phyloP scores from a whole-genome alignment of 2,113 vertebrate species.

The Pomatorhinus ruficollis region DNA sequence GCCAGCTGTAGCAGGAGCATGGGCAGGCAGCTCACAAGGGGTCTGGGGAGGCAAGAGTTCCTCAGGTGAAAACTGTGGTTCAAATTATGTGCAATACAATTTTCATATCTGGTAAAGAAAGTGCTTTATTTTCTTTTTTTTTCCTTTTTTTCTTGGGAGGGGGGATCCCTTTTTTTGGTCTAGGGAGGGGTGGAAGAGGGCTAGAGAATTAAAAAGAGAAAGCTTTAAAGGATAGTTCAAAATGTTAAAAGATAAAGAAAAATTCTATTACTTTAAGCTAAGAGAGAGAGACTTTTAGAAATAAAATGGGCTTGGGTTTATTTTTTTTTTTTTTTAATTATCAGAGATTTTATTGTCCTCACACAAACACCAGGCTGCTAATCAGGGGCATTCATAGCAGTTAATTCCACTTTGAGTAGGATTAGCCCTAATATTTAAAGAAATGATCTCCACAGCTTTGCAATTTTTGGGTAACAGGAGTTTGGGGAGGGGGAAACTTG shows the following conservation, averaged over 20 bases:
- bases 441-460: constrained; percentile 6
- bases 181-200: background rate
- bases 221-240: background rate
- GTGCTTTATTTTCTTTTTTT: background rate
- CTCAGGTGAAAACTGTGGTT: background rate
- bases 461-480: background rate
- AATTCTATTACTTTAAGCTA: constrained; percentile 9
- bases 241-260: background rate
- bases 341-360: constrained; percentile 25
- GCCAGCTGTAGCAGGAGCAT: background rate
- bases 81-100: background rate
- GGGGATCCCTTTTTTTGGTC: background rate
- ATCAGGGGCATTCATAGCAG: constrained; percentile 40
- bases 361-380: constrained; percentile 39
- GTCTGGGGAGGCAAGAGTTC: background rate
- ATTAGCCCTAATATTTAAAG: constrained; percentile 52
- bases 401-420: constrained; percentile 50
- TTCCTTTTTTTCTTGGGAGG: no score
- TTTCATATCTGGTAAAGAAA: background rate
- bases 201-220: background rate
- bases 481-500: background rate
- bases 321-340: background rate
- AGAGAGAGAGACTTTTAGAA: background rate
- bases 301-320: background rate
- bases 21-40: background rate